A percentile compares a stretch with the other conserved stretches of the same genome.
phyloP scores from a whole-genome alignment of 1,140 invertebrate species.

The Nylanderia fulva region DNA sequence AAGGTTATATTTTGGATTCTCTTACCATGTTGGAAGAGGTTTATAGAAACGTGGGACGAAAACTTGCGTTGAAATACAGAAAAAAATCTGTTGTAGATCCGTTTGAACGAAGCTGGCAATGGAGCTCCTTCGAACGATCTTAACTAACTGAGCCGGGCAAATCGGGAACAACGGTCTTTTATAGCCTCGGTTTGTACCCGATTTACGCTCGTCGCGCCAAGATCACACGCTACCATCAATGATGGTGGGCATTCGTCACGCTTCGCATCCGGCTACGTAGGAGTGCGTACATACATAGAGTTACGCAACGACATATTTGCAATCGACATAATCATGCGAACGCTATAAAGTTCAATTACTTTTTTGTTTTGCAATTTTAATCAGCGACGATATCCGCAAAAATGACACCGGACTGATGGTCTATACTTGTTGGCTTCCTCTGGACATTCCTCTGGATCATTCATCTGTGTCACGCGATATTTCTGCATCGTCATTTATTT shows the following conservation, averaged over 20 bases:
- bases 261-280: conserved; percentile 45
- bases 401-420: not conserved
- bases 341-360: conserved; percentile 15
- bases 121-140: conserved; percentile 63
- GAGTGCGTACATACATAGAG: conserved; percentile 3
- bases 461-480: not conserved
- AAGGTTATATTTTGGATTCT: not conserved
- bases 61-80: no score
- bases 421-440: not conserved
- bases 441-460: not conserved
- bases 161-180: conserved; percentile 50
- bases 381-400: not conserved
- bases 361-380: conserved; percentile 14
- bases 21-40: conserved; percentile 16
- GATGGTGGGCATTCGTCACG: conserved; percentile 27
- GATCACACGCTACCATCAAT: conserved; percentile 25
- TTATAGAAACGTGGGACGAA: not conserved
- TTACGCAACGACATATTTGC: conserved; percentile 26
- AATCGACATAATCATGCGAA: conserved; percentile 1
- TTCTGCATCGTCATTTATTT: not conserved
- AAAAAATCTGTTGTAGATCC: not conserved
- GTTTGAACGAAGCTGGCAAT: conserved; percentile 65
- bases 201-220: conserved; percentile 9
- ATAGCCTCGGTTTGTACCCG: conserved; percentile 60
- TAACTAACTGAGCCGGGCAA: conserved; percentile 49